Percentiles rank a stretch among this genome's conserved stretches.
Evolutionary conservation across 2,797 vertebrate species (phyloP).

Genomic region (Catharus ustulatus): DNA sequence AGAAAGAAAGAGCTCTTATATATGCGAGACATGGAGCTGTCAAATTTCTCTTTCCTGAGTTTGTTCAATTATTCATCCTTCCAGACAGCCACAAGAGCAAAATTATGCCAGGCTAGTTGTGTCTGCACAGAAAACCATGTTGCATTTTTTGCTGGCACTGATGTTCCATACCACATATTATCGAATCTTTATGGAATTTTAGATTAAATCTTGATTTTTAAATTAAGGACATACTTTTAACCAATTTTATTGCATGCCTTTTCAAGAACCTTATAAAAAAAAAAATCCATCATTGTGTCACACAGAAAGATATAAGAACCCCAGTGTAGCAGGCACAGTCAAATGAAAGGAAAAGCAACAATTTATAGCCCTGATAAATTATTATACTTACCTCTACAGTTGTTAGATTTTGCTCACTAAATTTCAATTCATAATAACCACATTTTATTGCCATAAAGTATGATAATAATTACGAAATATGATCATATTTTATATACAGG

Average conservation of each 20-base stretch:
- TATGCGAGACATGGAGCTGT: background rate
- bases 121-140: background rate
- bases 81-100: background rate
- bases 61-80: background rate
- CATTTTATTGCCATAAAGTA: background rate
- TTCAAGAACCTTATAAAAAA: background rate
- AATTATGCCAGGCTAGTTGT: background rate
- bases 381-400: background rate
- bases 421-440: background rate
- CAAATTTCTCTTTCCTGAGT: background rate
- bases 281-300: background rate
- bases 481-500: background rate
- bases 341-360: background rate
- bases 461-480: background rate
- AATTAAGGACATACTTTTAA: background rate
- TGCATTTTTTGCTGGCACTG: background rate
- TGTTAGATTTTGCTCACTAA: background rate
- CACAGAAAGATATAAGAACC: background rate
- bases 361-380: background rate
- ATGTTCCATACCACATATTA: background rate
- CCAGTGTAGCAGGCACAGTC: background rate
- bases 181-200: background rate
- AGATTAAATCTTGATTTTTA: background rate
- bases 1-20: background rate
- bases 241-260: background rate